These are phyloP conservation scores for Oreortyx pictus DNA, from an alignment of 2,797 vertebrate species.

Conservation along the genomic window DNA sequence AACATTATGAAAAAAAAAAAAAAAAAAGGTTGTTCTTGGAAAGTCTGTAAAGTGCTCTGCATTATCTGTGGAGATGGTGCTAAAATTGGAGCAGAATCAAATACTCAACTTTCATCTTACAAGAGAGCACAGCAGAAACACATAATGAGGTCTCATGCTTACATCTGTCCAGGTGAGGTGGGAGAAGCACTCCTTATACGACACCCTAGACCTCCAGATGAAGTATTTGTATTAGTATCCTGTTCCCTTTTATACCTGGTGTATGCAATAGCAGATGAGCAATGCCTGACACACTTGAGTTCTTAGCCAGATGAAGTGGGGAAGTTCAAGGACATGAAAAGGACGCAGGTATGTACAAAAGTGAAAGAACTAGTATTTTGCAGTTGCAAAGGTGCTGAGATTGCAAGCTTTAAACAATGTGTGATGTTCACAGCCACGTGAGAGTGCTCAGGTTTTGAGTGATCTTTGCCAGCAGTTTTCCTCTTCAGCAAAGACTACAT, in stretches of 20 bases:
- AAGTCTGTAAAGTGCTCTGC: conserved; percentile 1
- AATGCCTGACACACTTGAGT: neutral
- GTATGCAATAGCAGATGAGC: neutral
- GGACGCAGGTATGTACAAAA: neutral
- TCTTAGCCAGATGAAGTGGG: neutral
- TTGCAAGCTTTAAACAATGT: neutral
- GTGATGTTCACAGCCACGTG: neutral
- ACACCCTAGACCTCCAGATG: neutral
- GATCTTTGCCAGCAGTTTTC: neutral
- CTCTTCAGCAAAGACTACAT: neutral
- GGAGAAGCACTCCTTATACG: neutral
- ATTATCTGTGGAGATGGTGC: neutral
- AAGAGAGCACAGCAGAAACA: neutral
- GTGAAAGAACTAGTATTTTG: neutral
- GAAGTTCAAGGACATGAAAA: conserved; percentile 2
- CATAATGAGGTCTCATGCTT: neutral
- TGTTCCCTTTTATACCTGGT: neutral
- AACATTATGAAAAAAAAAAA: neutral
- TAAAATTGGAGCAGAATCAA: conserved; percentile 31
- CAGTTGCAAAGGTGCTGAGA: conserved; percentile 16
- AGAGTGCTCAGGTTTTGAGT: neutral
- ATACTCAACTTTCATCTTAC: conserved; percentile 1
- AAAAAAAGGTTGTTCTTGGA: neutral
- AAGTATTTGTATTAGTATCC: neutral
- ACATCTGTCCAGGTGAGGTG: neutral